phyloP scores from a whole-genome alignment of 2,888 invertebrate genomes.

The Caenorhabditis uteleia region DNA sequence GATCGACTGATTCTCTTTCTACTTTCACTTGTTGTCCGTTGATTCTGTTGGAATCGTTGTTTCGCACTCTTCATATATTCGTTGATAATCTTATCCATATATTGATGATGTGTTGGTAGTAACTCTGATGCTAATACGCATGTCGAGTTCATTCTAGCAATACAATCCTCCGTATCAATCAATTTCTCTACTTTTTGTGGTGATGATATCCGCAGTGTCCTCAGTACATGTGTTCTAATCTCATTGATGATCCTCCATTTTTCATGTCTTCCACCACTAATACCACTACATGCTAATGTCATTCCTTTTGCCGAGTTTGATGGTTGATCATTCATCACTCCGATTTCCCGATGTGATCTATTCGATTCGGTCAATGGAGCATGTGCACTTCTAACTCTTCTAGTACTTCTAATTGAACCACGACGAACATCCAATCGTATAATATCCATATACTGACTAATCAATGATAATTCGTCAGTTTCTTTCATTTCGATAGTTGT shows the following conservation, averaged over 20 bases:
- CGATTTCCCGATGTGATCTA: too few relatives aligned
- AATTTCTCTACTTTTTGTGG: slow-evolving; percentile 39
- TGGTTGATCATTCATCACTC: slow-evolving; percentile 5
- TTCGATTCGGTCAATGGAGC: slow-evolving; percentile 13
- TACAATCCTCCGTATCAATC: slow-evolving; percentile 50
- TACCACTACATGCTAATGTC: slow-evolving; percentile 37
- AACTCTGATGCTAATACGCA: slow-evolving; percentile 62
- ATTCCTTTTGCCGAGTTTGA: slow-evolving; percentile 25
- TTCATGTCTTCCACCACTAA: slow-evolving; percentile 33
- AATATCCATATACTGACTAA: slow-evolving; percentile 65
- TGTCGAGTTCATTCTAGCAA: slow-evolving; percentile 54
- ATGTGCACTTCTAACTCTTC: slow-evolving; percentile 40
- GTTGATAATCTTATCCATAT: slow-evolving; percentile 62
- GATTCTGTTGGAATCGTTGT: slow-evolving; percentile 49
- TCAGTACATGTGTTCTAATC: slow-evolving; percentile 45
- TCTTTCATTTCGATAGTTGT: slow-evolving; percentile 45
- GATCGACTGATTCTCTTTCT: slow-evolving; percentile 64
- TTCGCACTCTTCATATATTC: slow-evolving; percentile 63
- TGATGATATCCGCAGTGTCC: slow-evolving; percentile 40
- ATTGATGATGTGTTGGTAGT: slow-evolving; percentile 59
- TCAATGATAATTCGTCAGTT: slow-evolving; percentile 49
- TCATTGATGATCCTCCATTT: slow-evolving; percentile 53
- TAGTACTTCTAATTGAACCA: slow-evolving; percentile 37
- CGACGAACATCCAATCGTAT: slow-evolving; percentile 58
- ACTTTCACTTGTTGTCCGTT: slow-evolving; percentile 24